These are phyloP conservation scores for Nycticorax nycticorax DNA, from an alignment of 2,113 vertebrate genomes.

Conservation along the genomic window DNA sequence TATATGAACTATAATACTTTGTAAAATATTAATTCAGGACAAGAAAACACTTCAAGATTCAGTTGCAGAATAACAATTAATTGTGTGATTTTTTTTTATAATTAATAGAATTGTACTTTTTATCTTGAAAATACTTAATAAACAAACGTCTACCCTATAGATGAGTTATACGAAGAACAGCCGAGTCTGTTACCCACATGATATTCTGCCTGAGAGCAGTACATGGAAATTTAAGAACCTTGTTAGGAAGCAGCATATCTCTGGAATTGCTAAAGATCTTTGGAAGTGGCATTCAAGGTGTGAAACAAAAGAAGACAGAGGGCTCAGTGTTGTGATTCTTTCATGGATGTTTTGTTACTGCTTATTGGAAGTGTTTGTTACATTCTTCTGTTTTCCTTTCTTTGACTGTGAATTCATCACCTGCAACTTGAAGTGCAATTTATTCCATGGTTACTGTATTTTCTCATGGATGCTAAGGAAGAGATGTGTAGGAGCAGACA, in stretches of 20 bases:
- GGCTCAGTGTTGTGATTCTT: neutral
- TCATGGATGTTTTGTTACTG: neutral
- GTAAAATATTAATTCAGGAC: neutral
- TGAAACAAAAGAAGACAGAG: neutral
- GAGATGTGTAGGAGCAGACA: neutral
- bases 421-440: neutral
- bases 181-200: neutral
- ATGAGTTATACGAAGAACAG: neutral
- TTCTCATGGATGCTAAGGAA: neutral
- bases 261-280: neutral
- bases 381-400: neutral
- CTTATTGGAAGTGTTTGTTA: neutral
- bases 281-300: neutral
- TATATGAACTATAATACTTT: neutral
- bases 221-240: neutral
- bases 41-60: constrained; percentile 2
- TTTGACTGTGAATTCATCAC: neutral
- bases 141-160: neutral
- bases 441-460: neutral
- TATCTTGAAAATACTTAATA: neutral
- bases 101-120: neutral
- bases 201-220: neutral
- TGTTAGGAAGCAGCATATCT: neutral
- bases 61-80: neutral
- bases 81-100: neutral